Base-by-base conservation (phyloP, 2,888 invertebrate genomes). In the Anodontia alba region DNA sequence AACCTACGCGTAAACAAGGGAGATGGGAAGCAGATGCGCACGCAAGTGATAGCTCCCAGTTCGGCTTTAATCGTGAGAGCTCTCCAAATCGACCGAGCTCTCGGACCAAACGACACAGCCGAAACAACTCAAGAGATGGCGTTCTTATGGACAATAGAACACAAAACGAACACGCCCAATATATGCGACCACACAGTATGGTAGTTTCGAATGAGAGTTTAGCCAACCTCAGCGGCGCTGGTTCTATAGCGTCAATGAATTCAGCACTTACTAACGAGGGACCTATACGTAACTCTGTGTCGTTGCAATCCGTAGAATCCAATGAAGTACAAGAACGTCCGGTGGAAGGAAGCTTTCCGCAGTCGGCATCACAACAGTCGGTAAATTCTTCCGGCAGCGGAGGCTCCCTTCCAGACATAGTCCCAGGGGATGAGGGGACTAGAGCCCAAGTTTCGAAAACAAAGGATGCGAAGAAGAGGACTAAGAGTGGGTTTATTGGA, bases 11-110 rank as follows among this genome's bases (percentile, higher is more conserved):
- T 29, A 78, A 89, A 80, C 31, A 62, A 10, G 81, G 87, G 67
- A 82, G 84, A 75, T 70, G 87, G 74, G 78, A 87, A 42, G 77
- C 74, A 23, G 89, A 88, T 49, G 78, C 80, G 26, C 89, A 81
- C 42, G 83, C 87, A 29, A 90, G 91, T 75, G 87, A 89, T 69
- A 88, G 89, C 46, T 88, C 91, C 0, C 86, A 87, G 69, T 89
- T 90, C 73, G 89, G 90, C 20, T 91, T 91, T 78, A 91, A 91
- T 76, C 81, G 90, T 8, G 92, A 92, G 54, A 90, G 89, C 26
- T 92, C 92, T 29, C 92, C 92, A 2, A 92, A 92, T 73, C 80
- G 90, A 57, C 83, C 84, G 51, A 80, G 83, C 46, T 83, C 84
- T 36, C 79, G 81, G 54, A 71, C 73, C 51, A 83, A 84, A 42